Evolutionary conservation across 1,140 invertebrate species (phyloP).

Genomic region (Rhyacophila brunnea): DNA sequence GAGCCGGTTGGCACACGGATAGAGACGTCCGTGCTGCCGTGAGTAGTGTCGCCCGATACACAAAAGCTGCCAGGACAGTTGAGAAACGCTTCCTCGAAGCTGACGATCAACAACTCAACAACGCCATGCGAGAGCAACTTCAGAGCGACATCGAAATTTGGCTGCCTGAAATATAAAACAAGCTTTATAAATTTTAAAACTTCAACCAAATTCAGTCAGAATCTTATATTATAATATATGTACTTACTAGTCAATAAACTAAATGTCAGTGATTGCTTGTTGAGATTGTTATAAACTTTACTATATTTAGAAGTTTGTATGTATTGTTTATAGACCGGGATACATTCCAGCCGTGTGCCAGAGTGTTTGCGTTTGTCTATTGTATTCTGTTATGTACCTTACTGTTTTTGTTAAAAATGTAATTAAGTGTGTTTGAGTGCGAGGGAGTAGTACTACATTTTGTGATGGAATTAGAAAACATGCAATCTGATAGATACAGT

Average conservation of each 20-base stretch:
- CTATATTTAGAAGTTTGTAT: too few species aligned
- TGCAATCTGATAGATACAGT: too few species aligned
- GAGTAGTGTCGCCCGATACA: constrained; percentile 37
- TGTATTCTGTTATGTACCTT: too few species aligned
- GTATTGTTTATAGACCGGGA: too few species aligned
- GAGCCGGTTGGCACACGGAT: constrained; percentile 16
- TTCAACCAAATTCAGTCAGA: background rate
- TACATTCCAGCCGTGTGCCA: too few species aligned
- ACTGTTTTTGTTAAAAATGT: too few species aligned
- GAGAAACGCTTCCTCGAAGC: constrained; percentile 45
- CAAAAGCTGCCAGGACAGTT: constrained; percentile 46
- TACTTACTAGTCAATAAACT: background rate
- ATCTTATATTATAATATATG: background rate
- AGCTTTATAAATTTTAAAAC: constrained; percentile 21
- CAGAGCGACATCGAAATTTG: constrained; percentile 46
- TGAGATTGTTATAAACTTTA: too few species aligned
- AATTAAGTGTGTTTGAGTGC: too few species aligned
- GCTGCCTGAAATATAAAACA: constrained; percentile 45
- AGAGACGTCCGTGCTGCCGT: constrained; percentile 46
- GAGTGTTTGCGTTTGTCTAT: too few species aligned
- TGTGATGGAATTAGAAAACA: too few species aligned
- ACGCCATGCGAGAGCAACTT: constrained; percentile 40
- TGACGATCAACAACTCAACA: constrained; percentile 45
- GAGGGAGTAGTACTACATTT: too few species aligned
- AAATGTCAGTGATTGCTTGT: too few species aligned